These are phyloP conservation scores for Pseudonaja textilis DNA, from an alignment of 2,113 vertebrate species.

Conservation along the genomic window DNA sequence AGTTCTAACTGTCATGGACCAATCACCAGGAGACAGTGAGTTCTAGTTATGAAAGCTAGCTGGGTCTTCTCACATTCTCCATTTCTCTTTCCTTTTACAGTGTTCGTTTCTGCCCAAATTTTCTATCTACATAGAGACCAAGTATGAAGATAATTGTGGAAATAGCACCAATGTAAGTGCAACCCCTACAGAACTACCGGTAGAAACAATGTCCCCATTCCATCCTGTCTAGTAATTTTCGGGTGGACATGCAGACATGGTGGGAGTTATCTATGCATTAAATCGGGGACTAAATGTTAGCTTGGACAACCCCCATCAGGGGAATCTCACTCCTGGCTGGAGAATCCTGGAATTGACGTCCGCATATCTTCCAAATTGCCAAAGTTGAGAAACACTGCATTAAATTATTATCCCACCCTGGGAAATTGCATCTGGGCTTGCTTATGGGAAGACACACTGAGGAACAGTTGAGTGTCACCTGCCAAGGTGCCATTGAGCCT, in stretches of 20 bases:
- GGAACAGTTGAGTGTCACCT: not conserved
- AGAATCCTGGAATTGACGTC: not conserved
- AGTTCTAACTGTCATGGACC: too few species aligned
- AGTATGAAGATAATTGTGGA: constrained; percentile 75
- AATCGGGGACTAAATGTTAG: not conserved
- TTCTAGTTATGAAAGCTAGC: too few species aligned
- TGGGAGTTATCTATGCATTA: not conserved
- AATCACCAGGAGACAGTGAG: too few species aligned
- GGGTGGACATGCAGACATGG: not conserved
- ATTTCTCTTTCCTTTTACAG: constrained; percentile 46
- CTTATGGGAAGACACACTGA: not conserved
- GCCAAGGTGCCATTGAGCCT: not conserved
- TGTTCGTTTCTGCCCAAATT: constrained; percentile 79
- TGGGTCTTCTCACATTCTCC: not conserved
- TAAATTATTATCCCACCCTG: not conserved
- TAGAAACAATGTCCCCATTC: not conserved
- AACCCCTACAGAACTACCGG: rapidly evolving
- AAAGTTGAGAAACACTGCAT: not conserved
- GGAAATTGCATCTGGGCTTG: not conserved
- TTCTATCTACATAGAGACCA: constrained; percentile 78
- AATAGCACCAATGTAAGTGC: constrained; percentile 70
- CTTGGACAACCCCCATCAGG: not conserved
- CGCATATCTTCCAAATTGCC: not conserved
- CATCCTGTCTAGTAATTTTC: not conserved
- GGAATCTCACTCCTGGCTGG: not conserved